Conservation (phyloP, 2,888 invertebrate genomes). For the Caradrina kadenii region DNA sequence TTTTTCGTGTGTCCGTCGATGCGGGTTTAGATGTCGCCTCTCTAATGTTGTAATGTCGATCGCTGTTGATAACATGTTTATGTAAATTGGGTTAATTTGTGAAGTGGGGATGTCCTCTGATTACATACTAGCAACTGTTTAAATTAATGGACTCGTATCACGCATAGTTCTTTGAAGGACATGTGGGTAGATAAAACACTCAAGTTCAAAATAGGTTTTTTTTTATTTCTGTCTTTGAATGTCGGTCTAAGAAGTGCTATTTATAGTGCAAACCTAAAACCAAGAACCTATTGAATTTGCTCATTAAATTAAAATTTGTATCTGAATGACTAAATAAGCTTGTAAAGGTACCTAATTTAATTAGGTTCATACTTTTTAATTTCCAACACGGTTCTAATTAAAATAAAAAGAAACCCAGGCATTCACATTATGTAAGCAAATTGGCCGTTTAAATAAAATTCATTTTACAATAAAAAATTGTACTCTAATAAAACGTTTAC, state of each 20-base stretch:
- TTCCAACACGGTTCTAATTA: slow-evolving; percentile 1
- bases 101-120: slow-evolving; percentile 8
- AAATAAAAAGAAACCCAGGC: slow-evolving; percentile 3
- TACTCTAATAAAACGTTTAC: slow-evolving; percentile 19
- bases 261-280: too few relatives aligned
- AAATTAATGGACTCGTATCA: slow-evolving; percentile 14
- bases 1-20: slow-evolving; percentile 59
- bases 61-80: slow-evolving; percentile 50
- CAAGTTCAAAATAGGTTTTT: neutral
- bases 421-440: slow-evolving; percentile 25
- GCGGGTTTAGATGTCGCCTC: slow-evolving; percentile 56
- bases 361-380: slow-evolving; percentile 3
- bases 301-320: neutral
- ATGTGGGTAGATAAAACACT: neutral
- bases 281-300: too few relatives aligned
- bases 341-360: slow-evolving; percentile 11
- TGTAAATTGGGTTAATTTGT: slow-evolving; percentile 55
- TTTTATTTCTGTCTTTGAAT: neutral
- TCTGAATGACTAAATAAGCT: slow-evolving; percentile 1
- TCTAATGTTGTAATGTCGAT: slow-evolving; percentile 55
- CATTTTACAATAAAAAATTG: neutral
- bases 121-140: neutral
- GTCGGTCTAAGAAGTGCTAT: too few relatives aligned
- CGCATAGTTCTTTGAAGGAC: slow-evolving; percentile 3
- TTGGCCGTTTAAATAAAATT: slow-evolving; percentile 27